Percentiles rank a stretch among this genome's conserved stretches.
Conservation (phyloP, 2,888 invertebrate species). For the Aplocera efformata region DNA sequence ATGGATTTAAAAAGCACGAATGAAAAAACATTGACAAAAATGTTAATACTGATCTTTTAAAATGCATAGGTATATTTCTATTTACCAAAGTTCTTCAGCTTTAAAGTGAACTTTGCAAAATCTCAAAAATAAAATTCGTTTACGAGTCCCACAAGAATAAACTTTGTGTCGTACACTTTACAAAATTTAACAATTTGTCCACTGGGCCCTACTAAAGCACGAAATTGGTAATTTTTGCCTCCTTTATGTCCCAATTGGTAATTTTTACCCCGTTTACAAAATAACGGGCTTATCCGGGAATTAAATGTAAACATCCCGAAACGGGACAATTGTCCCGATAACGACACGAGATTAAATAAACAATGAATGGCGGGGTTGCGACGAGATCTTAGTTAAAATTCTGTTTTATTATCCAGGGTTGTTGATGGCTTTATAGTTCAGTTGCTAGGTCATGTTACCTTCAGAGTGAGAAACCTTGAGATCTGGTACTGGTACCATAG, state of each 20-base stretch:
- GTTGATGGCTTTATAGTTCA: too few relatives aligned
- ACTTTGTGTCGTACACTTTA: constrained; percentile 19
- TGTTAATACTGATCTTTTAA: too few relatives aligned
- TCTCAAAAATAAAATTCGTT: constrained; percentile 21
- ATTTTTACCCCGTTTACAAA: constrained; percentile 28
- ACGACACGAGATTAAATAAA: constrained; percentile 12
- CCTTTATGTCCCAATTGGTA: constrained; percentile 12
- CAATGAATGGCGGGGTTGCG: constrained; percentile 5
- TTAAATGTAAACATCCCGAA: constrained; percentile 39
- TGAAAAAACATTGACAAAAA: too few relatives aligned
- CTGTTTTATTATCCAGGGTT: neutral
- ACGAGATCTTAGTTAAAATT: constrained; percentile 2
- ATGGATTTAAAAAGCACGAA: too few relatives aligned
- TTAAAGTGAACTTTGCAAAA: constrained; percentile 20
- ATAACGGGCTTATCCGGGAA: constrained; percentile 33
- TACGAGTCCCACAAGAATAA: constrained; percentile 22
- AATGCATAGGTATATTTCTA: too few relatives aligned
- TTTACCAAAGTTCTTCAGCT: constrained; percentile 17
- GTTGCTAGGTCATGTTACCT: too few relatives aligned
- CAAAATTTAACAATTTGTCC: constrained; percentile 21
- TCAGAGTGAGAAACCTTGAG: too few relatives aligned
- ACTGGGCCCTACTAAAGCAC: constrained; percentile 15
- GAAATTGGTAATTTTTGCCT: neutral
- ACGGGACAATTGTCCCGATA: constrained; percentile 15
- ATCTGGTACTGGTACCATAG: too few relatives aligned